Evolutionary conservation across 2,113 vertebrate species (phyloP).

Genomic region (Brachirus orientalis): DNA sequence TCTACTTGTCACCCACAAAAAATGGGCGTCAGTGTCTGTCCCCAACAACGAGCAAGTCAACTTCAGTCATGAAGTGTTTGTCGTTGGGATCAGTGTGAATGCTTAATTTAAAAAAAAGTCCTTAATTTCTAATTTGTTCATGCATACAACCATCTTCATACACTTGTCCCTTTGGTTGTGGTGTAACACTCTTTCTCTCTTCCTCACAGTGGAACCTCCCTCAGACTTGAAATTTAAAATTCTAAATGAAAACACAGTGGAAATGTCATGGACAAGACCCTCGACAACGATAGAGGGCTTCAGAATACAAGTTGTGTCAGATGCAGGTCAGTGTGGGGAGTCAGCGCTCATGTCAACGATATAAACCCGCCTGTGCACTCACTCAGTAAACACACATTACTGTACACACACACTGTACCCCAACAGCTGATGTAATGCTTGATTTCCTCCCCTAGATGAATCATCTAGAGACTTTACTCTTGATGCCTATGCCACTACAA

Average conservation of each 20-base stretch:
- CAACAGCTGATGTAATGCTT: not conserved
- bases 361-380: not conserved
- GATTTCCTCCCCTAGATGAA: conserved; percentile 84
- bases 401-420: not conserved
- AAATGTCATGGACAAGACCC: conserved; percentile 95
- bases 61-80: conserved; percentile 88
- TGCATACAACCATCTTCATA: conserved; percentile 43
- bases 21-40: conserved; percentile 82
- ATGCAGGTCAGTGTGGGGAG: conserved; percentile 84
- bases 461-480: conserved; percentile 89
- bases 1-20: conserved; percentile 67
- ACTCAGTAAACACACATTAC: not conserved
- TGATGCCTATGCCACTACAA: conserved; percentile 84
- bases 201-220: conserved; percentile 95
- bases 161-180: conserved; percentile 27
- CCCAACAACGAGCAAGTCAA: conserved; percentile 89
- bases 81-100: conserved; percentile 94
- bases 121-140: conserved; percentile 61
- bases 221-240: conserved; percentile 99
- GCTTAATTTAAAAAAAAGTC: conserved; percentile 71
- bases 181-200: conserved; percentile 70
- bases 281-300: conserved; percentile 89
- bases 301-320: conserved; percentile 91
- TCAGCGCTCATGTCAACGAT: not conserved
- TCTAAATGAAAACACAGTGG: conserved; percentile 98